A percentile compares a stretch with the other conserved stretches of the same genome.
Conservation (phyloP, 2,888 invertebrate species). For the Epirrita christyi region DNA sequence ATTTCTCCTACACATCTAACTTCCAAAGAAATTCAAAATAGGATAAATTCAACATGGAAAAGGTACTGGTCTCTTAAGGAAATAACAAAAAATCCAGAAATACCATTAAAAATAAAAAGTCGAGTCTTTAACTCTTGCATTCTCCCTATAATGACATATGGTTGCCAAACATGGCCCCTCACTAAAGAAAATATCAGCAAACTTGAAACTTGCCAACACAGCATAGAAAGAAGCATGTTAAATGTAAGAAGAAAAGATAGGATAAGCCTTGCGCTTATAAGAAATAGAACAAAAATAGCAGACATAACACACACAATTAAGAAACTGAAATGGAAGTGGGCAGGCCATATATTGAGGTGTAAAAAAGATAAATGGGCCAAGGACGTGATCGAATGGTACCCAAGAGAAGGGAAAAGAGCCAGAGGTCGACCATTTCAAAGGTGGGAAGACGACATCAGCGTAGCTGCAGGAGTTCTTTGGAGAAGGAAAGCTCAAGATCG, state of each 20-base stretch:
- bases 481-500: not conserved
- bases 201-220: not conserved
- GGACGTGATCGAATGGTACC: not conserved
- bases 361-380: not conserved
- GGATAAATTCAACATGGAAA: constrained; percentile 28
- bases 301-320: not conserved
- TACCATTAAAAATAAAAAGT: not conserved
- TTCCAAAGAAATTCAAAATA: constrained; percentile 33
- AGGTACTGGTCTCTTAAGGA: constrained; percentile 29
- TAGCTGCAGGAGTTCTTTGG: not conserved
- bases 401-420: not conserved
- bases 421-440: not conserved
- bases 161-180: not conserved
- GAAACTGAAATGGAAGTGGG: not conserved
- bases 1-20: constrained; percentile 23
- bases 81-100: constrained; percentile 20
- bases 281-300: not conserved
- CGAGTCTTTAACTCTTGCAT: not conserved
- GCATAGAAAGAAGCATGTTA: not conserved
- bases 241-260: constrained; percentile 7
- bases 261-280: not conserved
- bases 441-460: not conserved
- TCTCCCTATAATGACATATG: not conserved
- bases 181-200: not conserved
- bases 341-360: not conserved